Conservation (phyloP, 1,140 invertebrate genomes). For the Bombus breviceps region DNA sequence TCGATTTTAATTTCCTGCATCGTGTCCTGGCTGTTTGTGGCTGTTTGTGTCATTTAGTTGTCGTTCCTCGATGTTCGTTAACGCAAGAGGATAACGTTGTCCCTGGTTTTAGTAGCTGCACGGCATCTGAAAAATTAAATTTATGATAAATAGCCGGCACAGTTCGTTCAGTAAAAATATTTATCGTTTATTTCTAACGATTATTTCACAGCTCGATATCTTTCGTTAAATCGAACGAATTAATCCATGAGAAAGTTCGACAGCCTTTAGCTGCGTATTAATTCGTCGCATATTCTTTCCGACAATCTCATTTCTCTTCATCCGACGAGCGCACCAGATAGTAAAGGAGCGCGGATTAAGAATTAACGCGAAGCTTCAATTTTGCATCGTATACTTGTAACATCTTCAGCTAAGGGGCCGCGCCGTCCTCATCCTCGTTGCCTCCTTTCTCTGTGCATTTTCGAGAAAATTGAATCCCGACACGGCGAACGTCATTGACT, state of each 20-base stretch:
- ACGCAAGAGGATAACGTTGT: background rate
- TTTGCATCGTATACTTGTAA: background rate
- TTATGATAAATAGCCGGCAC: background rate
- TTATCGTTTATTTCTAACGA: background rate
- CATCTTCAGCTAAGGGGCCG: background rate
- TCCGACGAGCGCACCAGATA: background rate
- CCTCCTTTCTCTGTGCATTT: background rate
- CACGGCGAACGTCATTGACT: conserved; percentile 15
- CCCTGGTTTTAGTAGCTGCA: background rate
- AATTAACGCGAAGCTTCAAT: background rate
- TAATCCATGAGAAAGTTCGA: background rate
- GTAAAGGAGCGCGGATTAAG: background rate
- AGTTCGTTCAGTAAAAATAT: background rate
- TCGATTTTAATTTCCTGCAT: background rate
- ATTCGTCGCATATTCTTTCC: background rate
- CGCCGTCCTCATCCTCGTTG: background rate
- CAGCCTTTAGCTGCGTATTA: no score
- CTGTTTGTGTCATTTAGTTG: background rate
- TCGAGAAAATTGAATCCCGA: conserved; percentile 14
- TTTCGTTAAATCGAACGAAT: no score
- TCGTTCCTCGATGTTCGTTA: background rate
- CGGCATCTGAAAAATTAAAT: background rate
- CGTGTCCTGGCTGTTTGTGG: background rate
- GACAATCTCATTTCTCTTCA: background rate
- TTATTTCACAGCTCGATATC: no score